These are phyloP conservation scores for Copidosoma floridanum DNA, from an alignment of 1,140 invertebrate species.

Conservation along the genomic window DNA sequence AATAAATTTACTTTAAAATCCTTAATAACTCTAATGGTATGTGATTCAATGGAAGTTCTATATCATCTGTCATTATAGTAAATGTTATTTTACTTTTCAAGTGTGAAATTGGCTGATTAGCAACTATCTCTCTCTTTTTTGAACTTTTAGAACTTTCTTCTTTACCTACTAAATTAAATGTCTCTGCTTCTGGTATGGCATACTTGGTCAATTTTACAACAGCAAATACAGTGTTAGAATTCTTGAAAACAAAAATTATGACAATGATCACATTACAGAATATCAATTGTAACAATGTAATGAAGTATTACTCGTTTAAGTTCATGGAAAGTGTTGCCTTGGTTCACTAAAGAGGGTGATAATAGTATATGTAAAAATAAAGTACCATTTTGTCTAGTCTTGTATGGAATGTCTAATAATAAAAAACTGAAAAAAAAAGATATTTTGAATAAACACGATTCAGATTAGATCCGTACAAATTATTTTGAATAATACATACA, in stretches of 20 bases:
- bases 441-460: neutral
- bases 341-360: slow-evolving; percentile 44
- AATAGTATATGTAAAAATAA: slow-evolving; percentile 69
- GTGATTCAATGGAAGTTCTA: slow-evolving; percentile 60
- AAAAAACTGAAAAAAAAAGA: slow-evolving; percentile 57
- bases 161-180: slow-evolving; percentile 73
- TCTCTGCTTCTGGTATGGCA: slow-evolving; percentile 68
- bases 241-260: slow-evolving; percentile 43
- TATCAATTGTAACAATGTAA: neutral
- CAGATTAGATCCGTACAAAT: slow-evolving; percentile 12
- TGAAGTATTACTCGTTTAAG: slow-evolving; percentile 1
- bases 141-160: slow-evolving; percentile 33
- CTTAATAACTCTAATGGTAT: slow-evolving; percentile 63
- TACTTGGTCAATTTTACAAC: slow-evolving; percentile 68
- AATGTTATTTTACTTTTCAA: slow-evolving; percentile 64
- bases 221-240: slow-evolving; percentile 58
- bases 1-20: slow-evolving; percentile 58
- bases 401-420: slow-evolving; percentile 65
- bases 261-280: slow-evolving; percentile 5
- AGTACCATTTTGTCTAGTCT: slow-evolving; percentile 75
- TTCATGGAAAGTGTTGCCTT: slow-evolving; percentile 37
- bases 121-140: slow-evolving; percentile 29
- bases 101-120: slow-evolving; percentile 57
- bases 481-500: neutral
- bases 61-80: slow-evolving; percentile 65